Base-by-base conservation (phyloP, 2,113 vertebrate species). In the western clawed frog (Xenopus tropicalis) region DNA sequence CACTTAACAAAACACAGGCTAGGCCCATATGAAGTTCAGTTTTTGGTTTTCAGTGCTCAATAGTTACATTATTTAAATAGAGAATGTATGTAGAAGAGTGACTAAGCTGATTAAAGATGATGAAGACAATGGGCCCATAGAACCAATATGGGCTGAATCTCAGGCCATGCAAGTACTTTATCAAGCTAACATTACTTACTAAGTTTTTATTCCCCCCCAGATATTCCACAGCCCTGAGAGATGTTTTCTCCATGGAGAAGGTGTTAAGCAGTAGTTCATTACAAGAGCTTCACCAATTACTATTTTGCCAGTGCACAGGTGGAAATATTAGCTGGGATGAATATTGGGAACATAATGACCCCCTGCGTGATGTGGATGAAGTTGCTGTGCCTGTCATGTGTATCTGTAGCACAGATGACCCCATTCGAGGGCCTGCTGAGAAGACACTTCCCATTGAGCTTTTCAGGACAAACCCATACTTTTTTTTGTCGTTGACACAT, bases 261-360 rank as follows among this genome's bases (percentile, higher is more conserved):
- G 84, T 88, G 66, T 84, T 96, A 69, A 46, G 80, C 57, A 93
- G 89, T 71, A 79, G 83, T 48, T 93, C 94, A 21, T 82, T 95
- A 71, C 82, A 81, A 62, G 89, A 93, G 73, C 88, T 94, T 78
- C 94, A 97, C 73, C 91, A 94, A 79, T 61, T 82, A 22, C 88
- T 95, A 68, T 94, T 93, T 86, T 97, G 96, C 79, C 80, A 61
- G 66, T 81, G 75, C 61, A 82, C 80, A 79, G 82, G 65, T 67
- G 79, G 3, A 54, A 78, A 83, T 59, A 80, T 72, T 52, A 90
- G 85, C 79, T 97, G 94, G 95, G 88, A 89, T 20, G 54, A 76
- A 23, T 97, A 96, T 82, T 96, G 95, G 95, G 92, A 93, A 19
- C 85, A 79, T 75, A 98, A 98, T 0, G 94, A 97, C 72, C 94